phyloP scores from a whole-genome alignment of 2,797 vertebrate genomes.

The Labeo calbasu region DNA sequence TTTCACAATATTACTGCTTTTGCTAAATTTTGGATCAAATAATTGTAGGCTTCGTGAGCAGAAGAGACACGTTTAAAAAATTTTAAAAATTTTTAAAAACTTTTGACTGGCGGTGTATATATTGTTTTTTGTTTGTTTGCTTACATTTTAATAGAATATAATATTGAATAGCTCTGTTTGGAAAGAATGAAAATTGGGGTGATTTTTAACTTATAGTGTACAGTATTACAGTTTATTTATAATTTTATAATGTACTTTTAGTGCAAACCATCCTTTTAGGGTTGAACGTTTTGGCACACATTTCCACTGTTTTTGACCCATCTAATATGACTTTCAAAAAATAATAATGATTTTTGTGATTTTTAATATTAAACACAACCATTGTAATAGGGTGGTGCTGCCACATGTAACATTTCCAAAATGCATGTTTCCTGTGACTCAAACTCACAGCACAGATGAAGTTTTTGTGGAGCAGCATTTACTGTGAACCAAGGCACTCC shows the following conservation, averaged over 20 bases:
- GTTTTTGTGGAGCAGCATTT: slow-evolving; percentile 1
- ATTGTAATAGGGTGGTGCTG: neutral
- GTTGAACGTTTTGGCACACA: neutral
- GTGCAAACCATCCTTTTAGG: neutral
- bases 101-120: too few relatives aligned
- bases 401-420: neutral
- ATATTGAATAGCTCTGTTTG: neutral
- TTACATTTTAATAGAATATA: neutral
- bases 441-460: neutral
- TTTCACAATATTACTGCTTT: too few relatives aligned
- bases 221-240: too few relatives aligned
- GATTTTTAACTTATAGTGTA: neutral
- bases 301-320: too few relatives aligned
- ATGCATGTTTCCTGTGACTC: neutral
- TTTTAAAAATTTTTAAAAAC: too few relatives aligned
- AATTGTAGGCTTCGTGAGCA: too few relatives aligned
- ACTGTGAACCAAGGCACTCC: neutral
- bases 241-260: neutral
- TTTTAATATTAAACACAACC: neutral
- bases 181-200: neutral
- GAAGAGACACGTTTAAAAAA: too few relatives aligned
- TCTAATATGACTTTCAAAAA: neutral
- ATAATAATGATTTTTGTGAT: neutral
- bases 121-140: too few relatives aligned
- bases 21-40: too few relatives aligned